phyloP scores from a whole-genome alignment of 1,140 invertebrate species.

The Dendroctonus valens region DNA sequence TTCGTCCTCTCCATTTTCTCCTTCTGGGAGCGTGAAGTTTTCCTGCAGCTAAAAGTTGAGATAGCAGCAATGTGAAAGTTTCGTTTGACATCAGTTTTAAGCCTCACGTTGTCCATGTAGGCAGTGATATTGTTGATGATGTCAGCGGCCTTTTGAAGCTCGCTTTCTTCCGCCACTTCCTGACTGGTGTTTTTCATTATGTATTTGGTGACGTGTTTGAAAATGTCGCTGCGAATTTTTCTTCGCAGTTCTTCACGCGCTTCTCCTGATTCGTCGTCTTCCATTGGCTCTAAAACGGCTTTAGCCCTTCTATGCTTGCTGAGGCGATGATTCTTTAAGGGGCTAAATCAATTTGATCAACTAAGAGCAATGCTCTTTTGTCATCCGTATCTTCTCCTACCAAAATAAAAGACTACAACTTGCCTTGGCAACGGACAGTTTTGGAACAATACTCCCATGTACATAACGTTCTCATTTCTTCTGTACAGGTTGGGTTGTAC shows the following conservation, averaged over 20 bases:
- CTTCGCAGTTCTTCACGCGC: slow-evolving; percentile 6
- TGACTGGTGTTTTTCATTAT: slow-evolving; percentile 31
- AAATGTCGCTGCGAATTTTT: slow-evolving; percentile 26
- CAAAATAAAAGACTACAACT: background rate
- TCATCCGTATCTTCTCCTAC: no score
- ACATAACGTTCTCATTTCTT: slow-evolving; percentile 60
- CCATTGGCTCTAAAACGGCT: background rate
- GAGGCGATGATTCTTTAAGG: slow-evolving; percentile 27
- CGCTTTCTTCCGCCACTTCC: slow-evolving; percentile 24
- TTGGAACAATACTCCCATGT: slow-evolving; percentile 55
- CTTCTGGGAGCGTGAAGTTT: slow-evolving; percentile 32
- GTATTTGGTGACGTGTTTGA: slow-evolving; percentile 26
- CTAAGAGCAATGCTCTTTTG: no score
- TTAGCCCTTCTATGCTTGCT: background rate
- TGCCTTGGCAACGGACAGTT: slow-evolving; percentile 37
- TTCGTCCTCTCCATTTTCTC: slow-evolving; percentile 29
- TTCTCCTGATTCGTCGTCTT: slow-evolving; percentile 4
- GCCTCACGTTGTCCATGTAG: slow-evolving; percentile 30
- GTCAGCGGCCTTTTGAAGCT: slow-evolving; percentile 36
- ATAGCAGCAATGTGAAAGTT: background rate
- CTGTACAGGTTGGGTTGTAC: slow-evolving; percentile 67
- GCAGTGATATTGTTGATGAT: slow-evolving; percentile 38
- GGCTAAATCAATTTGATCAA: slow-evolving; percentile 52
- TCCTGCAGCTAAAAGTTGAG: slow-evolving; percentile 28
- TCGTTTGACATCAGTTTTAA: background rate